phyloP scores from a whole-genome alignment of 1,140 invertebrate species.

The Sinella curviseta region DNA sequence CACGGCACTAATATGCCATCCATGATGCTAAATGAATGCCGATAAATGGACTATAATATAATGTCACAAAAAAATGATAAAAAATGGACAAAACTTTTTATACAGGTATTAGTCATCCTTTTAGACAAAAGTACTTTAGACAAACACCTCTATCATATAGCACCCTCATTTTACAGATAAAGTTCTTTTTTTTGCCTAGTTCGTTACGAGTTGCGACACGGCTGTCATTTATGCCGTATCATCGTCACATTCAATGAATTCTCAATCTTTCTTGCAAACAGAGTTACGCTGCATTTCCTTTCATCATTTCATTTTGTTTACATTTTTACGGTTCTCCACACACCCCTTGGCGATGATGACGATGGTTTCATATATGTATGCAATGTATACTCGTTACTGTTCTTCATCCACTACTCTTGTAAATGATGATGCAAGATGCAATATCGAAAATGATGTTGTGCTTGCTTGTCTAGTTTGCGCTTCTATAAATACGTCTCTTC shows the following conservation, averaged over 20 bases:
- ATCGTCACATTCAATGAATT: conserved; percentile 2
- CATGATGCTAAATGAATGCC: too few relatives aligned
- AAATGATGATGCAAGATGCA: neutral
- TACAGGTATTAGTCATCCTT: too few relatives aligned
- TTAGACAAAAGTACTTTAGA: too few relatives aligned
- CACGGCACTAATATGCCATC: too few relatives aligned
- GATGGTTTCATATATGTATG: neutral
- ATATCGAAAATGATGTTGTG: neutral
- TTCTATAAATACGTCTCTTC: neutral
- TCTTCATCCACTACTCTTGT: neutral
- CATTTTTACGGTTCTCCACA: conserved; percentile 19
- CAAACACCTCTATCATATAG: neutral
- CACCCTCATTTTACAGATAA: neutral
- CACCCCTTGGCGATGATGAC: conserved; percentile 7
- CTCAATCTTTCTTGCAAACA: conserved; percentile 16
- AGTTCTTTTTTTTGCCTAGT: too few relatives aligned
- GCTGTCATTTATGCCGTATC: neutral
- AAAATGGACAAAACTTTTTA: too few relatives aligned
- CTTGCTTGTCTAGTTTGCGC: neutral
- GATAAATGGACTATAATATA: too few relatives aligned
- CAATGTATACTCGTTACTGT: neutral
- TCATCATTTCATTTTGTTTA: conserved; percentile 9
- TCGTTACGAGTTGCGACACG: neutral
- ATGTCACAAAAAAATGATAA: too few relatives aligned
- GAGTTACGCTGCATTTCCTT: conserved; percentile 18